phyloP scores from a whole-genome alignment of 2,113 vertebrate species.

The Dissostichus mawsoni region DNA sequence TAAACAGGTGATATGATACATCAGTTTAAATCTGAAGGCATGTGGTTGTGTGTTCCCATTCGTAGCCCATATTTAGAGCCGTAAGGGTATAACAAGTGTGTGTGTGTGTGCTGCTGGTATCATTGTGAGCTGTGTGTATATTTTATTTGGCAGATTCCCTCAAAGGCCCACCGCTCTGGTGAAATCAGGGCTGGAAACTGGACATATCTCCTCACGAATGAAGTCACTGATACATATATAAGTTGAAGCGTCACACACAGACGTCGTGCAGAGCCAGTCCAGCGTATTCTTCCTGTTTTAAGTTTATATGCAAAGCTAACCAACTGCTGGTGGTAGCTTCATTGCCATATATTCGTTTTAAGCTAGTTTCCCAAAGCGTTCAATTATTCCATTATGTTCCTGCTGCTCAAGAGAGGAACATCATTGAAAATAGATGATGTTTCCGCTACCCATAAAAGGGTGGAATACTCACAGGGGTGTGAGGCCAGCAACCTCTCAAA shows the following conservation, averaged over 20 bases:
- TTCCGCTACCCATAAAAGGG: conserved; percentile 4
- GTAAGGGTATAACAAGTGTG: background rate
- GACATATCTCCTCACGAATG: conserved; percentile 28
- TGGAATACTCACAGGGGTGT: background rate
- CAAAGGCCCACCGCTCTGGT: conserved; percentile 20
- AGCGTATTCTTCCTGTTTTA: background rate
- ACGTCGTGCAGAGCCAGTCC: background rate
- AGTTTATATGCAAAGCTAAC: background rate
- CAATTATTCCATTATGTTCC: background rate
- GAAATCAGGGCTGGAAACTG: conserved; percentile 45
- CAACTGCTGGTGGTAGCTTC: background rate
- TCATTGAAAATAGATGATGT: background rate
- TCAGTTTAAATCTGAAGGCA: background rate
- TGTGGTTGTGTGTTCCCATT: background rate
- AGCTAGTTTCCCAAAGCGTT: background rate
- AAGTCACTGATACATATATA: conserved; percentile 34
- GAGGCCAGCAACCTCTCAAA: conserved; percentile 25
- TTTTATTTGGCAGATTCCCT: conserved; percentile 53
- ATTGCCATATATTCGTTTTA: background rate
- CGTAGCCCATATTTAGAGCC: conserved; percentile 13
- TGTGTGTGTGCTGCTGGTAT: conserved; percentile 16
- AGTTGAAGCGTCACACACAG: conserved; percentile 6
- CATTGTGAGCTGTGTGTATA: conserved; percentile 12
- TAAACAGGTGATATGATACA: conserved; percentile 8
- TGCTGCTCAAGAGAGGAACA: background rate